Evolutionary conservation across 2,888 invertebrate genomes (phyloP).

Genomic region (Smittia sp.): DNA sequence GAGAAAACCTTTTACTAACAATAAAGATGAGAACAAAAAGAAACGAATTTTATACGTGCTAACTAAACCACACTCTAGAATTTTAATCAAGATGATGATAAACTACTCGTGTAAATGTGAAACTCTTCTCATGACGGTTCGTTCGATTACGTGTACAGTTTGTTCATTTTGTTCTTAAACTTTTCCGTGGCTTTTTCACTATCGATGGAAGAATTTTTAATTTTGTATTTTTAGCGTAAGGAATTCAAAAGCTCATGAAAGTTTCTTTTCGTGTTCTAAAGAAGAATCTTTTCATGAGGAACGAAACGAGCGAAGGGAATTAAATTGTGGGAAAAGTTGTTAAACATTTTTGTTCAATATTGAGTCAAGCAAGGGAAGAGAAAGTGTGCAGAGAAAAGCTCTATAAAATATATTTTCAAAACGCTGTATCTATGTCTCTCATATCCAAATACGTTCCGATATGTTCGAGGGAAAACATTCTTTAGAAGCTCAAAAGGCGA

Average conservation of each 20-base stretch:
- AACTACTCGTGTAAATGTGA: slow-evolving; percentile 29
- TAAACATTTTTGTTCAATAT: slow-evolving; percentile 1
- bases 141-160: slow-evolving; percentile 22
- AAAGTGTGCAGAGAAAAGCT: neutral
- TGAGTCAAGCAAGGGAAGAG: neutral
- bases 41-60: slow-evolving; percentile 41
- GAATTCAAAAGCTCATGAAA: slow-evolving; percentile 24
- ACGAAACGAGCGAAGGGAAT: neutral
- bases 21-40: slow-evolving; percentile 10
- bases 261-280: slow-evolving; percentile 21
- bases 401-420: slow-evolving; percentile 12
- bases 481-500: neutral
- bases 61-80: slow-evolving; percentile 11
- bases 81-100: neutral
- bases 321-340: slow-evolving; percentile 9
- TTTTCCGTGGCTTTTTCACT: neutral
- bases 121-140: neutral
- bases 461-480: neutral
- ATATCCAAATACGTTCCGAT: neutral
- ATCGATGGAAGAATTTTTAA: neutral
- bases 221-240: slow-evolving; percentile 17
- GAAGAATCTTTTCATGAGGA: neutral
- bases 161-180: slow-evolving; percentile 7
- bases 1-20: neutral
- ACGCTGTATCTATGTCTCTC: slow-evolving; percentile 2